Percentiles rank a stretch among this genome's conserved stretches.
Conservation (phyloP, 2,113 vertebrate species). For the Acanthisitta chloris region DNA sequence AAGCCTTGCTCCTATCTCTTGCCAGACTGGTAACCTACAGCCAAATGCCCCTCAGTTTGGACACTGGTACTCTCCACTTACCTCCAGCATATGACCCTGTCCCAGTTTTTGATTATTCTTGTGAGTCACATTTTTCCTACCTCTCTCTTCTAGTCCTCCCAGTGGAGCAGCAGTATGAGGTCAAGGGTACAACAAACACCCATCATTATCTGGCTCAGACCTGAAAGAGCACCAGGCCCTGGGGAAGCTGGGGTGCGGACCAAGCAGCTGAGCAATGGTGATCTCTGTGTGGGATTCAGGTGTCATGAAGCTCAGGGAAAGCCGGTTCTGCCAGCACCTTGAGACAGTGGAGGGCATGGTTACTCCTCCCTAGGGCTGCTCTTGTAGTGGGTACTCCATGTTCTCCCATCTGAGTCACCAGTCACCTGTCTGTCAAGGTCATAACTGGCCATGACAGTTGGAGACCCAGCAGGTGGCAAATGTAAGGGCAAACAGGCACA, state of each 20-base stretch:
- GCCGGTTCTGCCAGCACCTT: fast-evolving
- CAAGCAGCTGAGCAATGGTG: not conserved
- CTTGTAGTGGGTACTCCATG: not conserved
- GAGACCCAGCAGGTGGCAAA: not conserved
- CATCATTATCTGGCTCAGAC: not conserved
- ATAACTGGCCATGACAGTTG: not conserved
- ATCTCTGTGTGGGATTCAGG: not conserved
- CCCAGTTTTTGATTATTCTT: not conserved
- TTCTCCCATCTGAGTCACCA: not conserved
- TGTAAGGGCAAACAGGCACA: not conserved
- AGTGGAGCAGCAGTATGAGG: not conserved
- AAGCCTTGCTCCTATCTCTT: not conserved
- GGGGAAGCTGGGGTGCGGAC: not conserved
- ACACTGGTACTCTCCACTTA: not conserved
- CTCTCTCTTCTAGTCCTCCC: not conserved
- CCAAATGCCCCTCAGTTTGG: not conserved
- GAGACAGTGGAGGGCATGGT: fast-evolving
- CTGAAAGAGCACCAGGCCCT: not conserved
- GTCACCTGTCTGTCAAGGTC: not conserved
- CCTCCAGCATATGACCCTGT: not conserved
- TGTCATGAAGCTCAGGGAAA: not conserved
- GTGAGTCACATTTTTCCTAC: not conserved
- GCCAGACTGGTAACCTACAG: not conserved
- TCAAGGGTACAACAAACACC: not conserved
- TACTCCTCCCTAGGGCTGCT: not conserved